Percentiles rank a stretch among this genome's conserved stretches.
Conservation (phyloP, 2,113 vertebrate species). For the Elachura formosa region DNA sequence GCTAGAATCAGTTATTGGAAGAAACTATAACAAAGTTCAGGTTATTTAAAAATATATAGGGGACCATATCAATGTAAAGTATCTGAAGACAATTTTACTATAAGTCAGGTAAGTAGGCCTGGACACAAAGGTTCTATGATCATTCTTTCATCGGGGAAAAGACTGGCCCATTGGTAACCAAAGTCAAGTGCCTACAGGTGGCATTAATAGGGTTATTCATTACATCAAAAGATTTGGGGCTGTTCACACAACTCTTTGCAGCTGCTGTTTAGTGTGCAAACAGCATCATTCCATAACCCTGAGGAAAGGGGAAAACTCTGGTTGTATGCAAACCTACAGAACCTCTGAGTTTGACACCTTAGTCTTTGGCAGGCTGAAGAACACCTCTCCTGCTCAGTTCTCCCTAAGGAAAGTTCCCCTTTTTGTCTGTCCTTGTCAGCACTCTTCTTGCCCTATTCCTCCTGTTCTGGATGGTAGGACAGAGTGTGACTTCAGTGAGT, state of each 20-base stretch:
- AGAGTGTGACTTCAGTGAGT: no score
- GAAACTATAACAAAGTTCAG: not conserved
- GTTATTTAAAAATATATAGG: not conserved
- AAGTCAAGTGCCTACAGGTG: not conserved
- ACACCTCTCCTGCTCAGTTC: no score
- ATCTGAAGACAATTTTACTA: not conserved
- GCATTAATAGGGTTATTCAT: not conserved
- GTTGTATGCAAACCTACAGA: no score
- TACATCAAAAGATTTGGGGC: accelerated
- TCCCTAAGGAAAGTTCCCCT: no score
- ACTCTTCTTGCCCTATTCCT: no score
- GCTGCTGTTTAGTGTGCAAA: not conserved
- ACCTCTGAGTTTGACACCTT: no score
- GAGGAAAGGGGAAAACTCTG: not conserved
- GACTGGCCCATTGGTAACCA: no score
- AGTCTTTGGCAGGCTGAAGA: no score
- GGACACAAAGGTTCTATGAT: not conserved
- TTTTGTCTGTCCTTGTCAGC: no score
- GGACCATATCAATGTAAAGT: not conserved
- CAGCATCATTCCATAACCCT: accelerated
- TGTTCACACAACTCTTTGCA: not conserved
- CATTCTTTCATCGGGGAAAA: not conserved
- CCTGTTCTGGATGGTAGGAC: no score
- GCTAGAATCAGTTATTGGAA: not conserved
- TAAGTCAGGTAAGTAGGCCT: no score